phyloP scores from a whole-genome alignment of 2,888 invertebrate genomes.

The Pammene aurita region DNA sequence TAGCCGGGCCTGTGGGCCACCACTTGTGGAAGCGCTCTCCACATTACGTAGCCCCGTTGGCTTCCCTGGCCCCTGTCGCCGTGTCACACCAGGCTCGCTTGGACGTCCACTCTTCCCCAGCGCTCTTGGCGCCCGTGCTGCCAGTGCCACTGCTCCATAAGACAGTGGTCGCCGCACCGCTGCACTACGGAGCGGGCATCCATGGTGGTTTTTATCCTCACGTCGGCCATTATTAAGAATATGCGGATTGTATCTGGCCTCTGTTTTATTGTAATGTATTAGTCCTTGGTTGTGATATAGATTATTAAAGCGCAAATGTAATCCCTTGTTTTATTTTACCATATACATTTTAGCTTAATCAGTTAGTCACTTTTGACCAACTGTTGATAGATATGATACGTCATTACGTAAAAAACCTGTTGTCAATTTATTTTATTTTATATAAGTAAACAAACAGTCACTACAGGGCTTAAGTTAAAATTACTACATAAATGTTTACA shows the following conservation, averaged over 20 bases:
- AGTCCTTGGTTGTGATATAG: slow-evolving; percentile 3
- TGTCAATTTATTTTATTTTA: too few relatives aligned
- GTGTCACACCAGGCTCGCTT: slow-evolving; percentile 82
- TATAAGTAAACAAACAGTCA: too few relatives aligned
- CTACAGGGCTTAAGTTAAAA: too few relatives aligned
- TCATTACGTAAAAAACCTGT: too few relatives aligned
- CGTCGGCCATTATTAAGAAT: slow-evolving; percentile 56
- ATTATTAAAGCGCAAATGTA: slow-evolving; percentile 18
- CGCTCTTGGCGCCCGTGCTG: slow-evolving; percentile 57
- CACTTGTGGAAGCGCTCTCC: slow-evolving; percentile 70
- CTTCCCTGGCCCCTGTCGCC: slow-evolving; percentile 60
- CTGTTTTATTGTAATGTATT: neutral
- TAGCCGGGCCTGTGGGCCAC: slow-evolving; percentile 54
- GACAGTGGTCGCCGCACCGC: slow-evolving; percentile 47
- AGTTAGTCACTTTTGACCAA: too few relatives aligned
- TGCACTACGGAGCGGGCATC: slow-evolving; percentile 51
- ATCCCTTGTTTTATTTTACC: too few relatives aligned
- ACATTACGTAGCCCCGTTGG: slow-evolving; percentile 56
- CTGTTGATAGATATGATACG: too few relatives aligned
- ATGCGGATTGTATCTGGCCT: neutral
- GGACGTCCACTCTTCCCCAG: slow-evolving; percentile 70
- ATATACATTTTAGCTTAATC: neutral
- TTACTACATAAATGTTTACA: too few relatives aligned
- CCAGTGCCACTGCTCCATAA: slow-evolving; percentile 57
- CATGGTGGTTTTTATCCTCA: slow-evolving; percentile 47